phyloP scores from a whole-genome alignment of 2,888 invertebrate genomes.

The Nomada lathburiana region DNA sequence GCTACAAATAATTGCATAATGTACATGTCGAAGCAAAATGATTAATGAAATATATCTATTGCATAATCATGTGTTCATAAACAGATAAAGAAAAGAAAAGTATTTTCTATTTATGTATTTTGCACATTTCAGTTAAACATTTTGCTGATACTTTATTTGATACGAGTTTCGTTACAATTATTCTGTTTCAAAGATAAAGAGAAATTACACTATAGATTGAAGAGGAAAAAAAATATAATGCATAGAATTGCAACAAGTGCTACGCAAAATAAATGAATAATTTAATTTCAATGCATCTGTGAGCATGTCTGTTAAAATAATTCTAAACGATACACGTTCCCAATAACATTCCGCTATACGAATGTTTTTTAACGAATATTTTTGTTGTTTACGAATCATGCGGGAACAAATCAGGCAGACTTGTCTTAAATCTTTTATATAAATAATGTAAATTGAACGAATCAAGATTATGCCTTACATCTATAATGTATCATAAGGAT shows the following conservation, averaged over 20 bases:
- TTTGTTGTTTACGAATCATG: conserved; percentile 51
- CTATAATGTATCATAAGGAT: conserved; percentile 64
- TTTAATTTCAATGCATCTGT: conserved; percentile 44
- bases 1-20: conserved; percentile 41
- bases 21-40: conserved; percentile 35
- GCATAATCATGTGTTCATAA: conserved; percentile 57
- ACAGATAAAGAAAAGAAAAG: conserved; percentile 12
- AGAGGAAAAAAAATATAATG: conserved; percentile 4
- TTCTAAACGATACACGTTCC: conserved; percentile 51
- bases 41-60: conserved; percentile 41
- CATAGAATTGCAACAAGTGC: conserved; percentile 19
- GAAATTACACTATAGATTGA: conserved; percentile 3
- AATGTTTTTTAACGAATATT: conserved; percentile 52
- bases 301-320: conserved; percentile 35
- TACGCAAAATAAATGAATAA: conserved; percentile 27
- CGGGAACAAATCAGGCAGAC: conserved; percentile 63
- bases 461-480: conserved; percentile 70
- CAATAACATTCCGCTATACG: conserved; percentile 58
- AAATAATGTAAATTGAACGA: conserved; percentile 70
- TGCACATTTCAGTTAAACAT: conserved; percentile 16
- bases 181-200: conserved; percentile 4
- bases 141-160: conserved; percentile 21
- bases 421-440: conserved; percentile 69
- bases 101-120: conserved; percentile 37
- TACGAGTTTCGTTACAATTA: conserved; percentile 26